phyloP scores from a whole-genome alignment of 2,797 vertebrate genomes.

The Crenuchus spilurus region DNA sequence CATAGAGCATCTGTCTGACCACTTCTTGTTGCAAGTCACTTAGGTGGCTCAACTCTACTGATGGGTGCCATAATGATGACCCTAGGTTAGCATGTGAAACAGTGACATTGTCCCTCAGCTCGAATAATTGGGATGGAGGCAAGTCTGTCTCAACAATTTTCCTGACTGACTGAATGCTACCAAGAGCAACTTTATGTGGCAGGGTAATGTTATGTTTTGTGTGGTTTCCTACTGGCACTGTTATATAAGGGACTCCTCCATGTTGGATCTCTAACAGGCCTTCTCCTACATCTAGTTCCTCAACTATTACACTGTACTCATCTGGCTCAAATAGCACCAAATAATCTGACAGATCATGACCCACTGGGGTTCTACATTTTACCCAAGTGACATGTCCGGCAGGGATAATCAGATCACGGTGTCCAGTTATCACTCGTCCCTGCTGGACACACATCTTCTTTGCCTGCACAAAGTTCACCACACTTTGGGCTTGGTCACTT shows the following conservation, averaged over 20 bases:
- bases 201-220: too few species aligned
- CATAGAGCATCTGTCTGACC: neutral
- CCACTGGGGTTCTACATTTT: neutral
- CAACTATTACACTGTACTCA: neutral
- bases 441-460: neutral
- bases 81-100: too few species aligned
- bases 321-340: constrained; percentile 4
- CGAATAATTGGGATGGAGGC: too few species aligned
- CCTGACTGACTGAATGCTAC: too few species aligned
- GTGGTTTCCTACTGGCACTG: too few species aligned
- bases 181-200: too few species aligned
- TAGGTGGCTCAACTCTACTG: constrained; percentile 17
- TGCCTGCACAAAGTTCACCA: neutral
- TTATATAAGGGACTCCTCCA: too few species aligned
- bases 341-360: neutral
- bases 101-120: too few species aligned
- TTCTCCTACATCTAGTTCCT: neutral
- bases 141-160: too few species aligned
- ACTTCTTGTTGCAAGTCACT: neutral
- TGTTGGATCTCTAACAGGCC: neutral
- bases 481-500: neutral
- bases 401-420: neutral
- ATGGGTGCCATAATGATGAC: neutral
- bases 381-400: neutral
- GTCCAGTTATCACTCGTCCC: neutral